These are phyloP conservation scores for Limenitis camilla DNA, from an alignment of 2,888 invertebrate species.

Conservation along the genomic window DNA sequence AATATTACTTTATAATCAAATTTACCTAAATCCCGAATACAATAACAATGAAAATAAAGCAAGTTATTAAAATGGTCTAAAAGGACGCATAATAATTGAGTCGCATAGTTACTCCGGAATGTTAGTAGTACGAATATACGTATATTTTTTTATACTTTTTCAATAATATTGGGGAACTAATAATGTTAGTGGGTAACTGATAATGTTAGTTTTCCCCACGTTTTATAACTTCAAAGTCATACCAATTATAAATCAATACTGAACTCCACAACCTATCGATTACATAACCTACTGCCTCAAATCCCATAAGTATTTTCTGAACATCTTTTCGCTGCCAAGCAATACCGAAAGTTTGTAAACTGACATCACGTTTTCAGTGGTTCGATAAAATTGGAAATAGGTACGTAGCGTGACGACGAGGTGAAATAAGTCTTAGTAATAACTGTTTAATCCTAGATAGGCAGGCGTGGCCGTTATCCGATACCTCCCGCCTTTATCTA, in stretches of 20 bases:
- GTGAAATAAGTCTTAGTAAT: constrained; percentile 34
- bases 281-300: no score
- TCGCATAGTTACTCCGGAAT: not conserved
- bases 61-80: not conserved
- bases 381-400: constrained; percentile 40
- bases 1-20: constrained; percentile 23
- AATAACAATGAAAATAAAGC: constrained; percentile 7
- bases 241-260: no score
- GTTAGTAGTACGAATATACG: not conserved
- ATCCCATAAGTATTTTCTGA: no score
- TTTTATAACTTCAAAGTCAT: no score
- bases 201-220: no score
- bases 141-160: no score
- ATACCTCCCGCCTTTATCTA: constrained; percentile 35
- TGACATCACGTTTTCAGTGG: constrained; percentile 53
- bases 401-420: constrained; percentile 24
- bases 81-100: not conserved
- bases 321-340: no score
- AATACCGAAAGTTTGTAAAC: constrained; percentile 3
- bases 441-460: constrained; percentile 48
- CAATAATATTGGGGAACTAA: no score
- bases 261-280: no score
- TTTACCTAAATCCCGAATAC: constrained; percentile 7
- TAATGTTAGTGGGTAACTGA: no score
- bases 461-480: constrained; percentile 24